These are phyloP conservation scores for Chiridota heheva DNA, from an alignment of 35 echinoderm and acorn worm genomes.

Conservation along the genomic window DNA sequence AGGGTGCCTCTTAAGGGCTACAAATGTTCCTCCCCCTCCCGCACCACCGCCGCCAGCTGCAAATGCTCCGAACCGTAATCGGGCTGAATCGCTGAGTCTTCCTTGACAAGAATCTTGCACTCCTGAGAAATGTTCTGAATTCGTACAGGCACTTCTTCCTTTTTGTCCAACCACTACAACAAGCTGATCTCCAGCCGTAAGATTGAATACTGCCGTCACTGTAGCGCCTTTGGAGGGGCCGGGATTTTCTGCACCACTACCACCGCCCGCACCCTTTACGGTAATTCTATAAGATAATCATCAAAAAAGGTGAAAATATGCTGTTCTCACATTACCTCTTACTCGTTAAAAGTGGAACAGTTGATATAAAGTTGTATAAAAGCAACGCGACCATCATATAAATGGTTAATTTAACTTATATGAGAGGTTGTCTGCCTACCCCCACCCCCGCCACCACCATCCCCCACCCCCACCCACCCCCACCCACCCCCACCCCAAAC, in stretches of 20 bases:
- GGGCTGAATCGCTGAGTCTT: constrained; percentile 3
- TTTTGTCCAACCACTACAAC: constrained; percentile 75
- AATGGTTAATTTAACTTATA: background rate
- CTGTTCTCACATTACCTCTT: background rate
- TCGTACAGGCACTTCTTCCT: constrained; percentile 60
- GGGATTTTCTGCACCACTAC: constrained; percentile 71
- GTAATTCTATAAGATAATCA: constrained; percentile 41
- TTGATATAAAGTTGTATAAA: background rate
- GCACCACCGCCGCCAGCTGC: constrained; percentile 78
- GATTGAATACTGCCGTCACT: constrained; percentile 56
- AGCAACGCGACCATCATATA: background rate
- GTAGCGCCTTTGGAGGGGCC: constrained; percentile 61
- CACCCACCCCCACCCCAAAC: too few relatives aligned
- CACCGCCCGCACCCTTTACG: constrained; percentile 68
- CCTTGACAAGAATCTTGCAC: constrained; percentile 25
- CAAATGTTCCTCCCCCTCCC: constrained; percentile 75
- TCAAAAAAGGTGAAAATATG: background rate
- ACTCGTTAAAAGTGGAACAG: background rate
- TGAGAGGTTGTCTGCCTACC: background rate
- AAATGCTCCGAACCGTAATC: constrained; percentile 28
- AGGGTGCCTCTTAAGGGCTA: constrained; percentile 39
- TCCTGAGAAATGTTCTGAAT: background rate
- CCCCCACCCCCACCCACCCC: too few relatives aligned
- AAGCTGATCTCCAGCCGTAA: constrained; percentile 55
- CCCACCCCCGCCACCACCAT: too few relatives aligned